These are phyloP conservation scores for Aphidius gifuensis DNA, from an alignment of 1,140 invertebrate genomes.

Conservation along the genomic window DNA sequence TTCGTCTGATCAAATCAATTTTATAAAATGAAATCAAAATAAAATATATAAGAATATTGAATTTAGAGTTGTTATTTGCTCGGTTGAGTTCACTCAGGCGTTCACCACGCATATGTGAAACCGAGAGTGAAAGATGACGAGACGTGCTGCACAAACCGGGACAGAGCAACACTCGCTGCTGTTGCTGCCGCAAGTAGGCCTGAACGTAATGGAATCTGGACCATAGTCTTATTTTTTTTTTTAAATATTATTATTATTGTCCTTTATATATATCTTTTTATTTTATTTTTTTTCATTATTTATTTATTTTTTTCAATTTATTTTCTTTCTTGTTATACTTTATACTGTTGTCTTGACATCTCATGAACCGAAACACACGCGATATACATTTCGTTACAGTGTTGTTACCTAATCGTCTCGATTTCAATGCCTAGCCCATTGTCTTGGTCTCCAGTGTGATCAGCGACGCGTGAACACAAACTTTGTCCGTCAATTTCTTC, in stretches of 20 bases:
- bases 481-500: not conserved
- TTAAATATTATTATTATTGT: too few species aligned
- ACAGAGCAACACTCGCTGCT: too few species aligned
- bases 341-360: not conserved
- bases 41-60: too few species aligned
- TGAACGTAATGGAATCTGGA: not conserved
- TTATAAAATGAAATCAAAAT: too few species aligned
- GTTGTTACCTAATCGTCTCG: slow-evolving; percentile 15
- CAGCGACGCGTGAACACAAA: slow-evolving; percentile 13
- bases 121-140: slow-evolving; percentile 9
- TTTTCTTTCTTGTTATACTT: not conserved
- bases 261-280: not conserved
- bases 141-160: not conserved
- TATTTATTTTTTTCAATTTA: not conserved
- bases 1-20: too few species aligned
- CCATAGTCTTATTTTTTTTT: not conserved
- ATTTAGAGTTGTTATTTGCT: too few species aligned
- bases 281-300: not conserved
- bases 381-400: not conserved
- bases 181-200: not conserved
- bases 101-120: slow-evolving; percentile 9
- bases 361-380: slow-evolving; percentile 10
- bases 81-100: not conserved
- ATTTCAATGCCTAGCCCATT: not conserved
- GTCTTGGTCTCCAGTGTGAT: not conserved